Conservation (phyloP, 1,140 invertebrate genomes). For the Lucilia cuprina region DNA sequence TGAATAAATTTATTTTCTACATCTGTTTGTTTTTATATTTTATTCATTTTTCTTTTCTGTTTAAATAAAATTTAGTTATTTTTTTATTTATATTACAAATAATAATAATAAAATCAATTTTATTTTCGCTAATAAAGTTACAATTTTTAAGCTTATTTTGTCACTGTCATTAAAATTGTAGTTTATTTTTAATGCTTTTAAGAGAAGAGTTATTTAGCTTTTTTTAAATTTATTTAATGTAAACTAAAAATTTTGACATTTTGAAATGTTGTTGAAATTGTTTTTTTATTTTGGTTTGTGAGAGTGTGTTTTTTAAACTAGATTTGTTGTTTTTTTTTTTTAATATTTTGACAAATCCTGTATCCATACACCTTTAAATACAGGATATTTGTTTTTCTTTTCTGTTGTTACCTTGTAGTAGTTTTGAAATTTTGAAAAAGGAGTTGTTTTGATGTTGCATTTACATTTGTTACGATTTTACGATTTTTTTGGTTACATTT, state of each 20-base stretch:
- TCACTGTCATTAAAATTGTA: neutral
- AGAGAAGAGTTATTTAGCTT: neutral
- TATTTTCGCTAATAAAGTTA: neutral
- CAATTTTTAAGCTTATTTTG: neutral
- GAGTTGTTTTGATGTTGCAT: neutral
- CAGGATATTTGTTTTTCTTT: neutral
- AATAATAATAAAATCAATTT: neutral
- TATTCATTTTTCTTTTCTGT: neutral
- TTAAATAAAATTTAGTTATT: neutral
- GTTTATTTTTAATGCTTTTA: neutral
- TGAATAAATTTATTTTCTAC: neutral
- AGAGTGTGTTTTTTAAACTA: too few relatives aligned
- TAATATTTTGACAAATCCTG: neutral
- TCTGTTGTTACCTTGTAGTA: neutral
- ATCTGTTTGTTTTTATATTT: neutral
- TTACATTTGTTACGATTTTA: constrained; percentile 3
- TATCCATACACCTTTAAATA: neutral
- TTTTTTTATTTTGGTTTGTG: neutral
- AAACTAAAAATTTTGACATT: neutral
- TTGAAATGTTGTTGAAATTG: neutral
- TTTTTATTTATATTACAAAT: neutral
- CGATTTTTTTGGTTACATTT: neutral
- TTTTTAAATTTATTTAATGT: neutral
- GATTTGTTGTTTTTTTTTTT: neutral
- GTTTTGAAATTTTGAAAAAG: neutral